Evolutionary conservation across 2,113 vertebrate species (phyloP), one percentile per base, ranked within the genome.

Genomic region (Synchiropus splendidus): DNA sequence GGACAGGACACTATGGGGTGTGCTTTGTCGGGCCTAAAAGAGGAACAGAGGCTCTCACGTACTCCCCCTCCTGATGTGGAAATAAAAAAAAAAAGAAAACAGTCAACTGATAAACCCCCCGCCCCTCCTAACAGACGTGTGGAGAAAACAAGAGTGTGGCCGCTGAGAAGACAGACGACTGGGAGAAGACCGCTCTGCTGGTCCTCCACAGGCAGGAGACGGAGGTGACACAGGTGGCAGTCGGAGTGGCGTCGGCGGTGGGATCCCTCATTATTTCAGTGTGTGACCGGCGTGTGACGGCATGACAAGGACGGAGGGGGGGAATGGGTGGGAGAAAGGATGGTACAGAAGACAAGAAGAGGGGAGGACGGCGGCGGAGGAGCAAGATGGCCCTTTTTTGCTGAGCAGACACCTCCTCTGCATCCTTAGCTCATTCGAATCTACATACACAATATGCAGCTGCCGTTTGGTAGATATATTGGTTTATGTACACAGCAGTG

Each of bases 391-490:
- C 58, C 66, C 79, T 81, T 80, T 73, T 73, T 64, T 61, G 67
- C 70, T 67, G 73, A 79, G 65, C 64, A 27, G 55, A 65, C 64
- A 78, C 60, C 70, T 37, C 68, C 65, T 63, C 72, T 59, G 75
- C 70, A 62, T 67, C 68, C 61, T n/a, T n/a, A n/a, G 81, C 78
- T 80, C 81, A 58, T 72, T 80, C 72, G 51, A 77, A 79, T 78
- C 80, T 81, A 87, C 84, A 80, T 80, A 80, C 74, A 74, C 70
- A 78, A 81, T 80, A 83, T 77, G 77, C 83, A 85, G 85, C 83
- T 85, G 84, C 82, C 80, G 64, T 75, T 77, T 72, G 59, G 68
- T 82, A 85, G 70, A 83, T 86, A 84, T 86, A 86, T 74, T 62
- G 70, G 75, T 82, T 81, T 83, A 81, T 81, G 82, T 82, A 82